Evolutionary conservation across 2,113 vertebrate species (phyloP).

Genomic region (Lasiurus borealis): DNA sequence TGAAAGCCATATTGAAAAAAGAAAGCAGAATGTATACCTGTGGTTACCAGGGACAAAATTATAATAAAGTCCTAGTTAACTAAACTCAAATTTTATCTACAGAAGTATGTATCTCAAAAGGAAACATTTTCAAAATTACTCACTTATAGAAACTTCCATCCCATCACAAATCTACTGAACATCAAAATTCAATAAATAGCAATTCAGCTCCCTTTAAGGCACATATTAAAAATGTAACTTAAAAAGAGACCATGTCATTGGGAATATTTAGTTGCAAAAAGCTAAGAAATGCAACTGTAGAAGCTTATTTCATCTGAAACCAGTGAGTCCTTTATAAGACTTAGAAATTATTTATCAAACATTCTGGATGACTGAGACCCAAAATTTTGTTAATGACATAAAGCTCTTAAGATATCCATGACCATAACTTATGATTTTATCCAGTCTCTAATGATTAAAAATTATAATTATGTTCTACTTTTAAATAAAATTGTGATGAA

Average conservation of each 20-base stretch:
- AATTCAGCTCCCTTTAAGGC: not conserved
- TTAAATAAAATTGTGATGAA: not conserved
- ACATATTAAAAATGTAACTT: conserved; percentile 11
- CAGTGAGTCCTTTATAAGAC: not conserved
- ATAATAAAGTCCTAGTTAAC: not conserved
- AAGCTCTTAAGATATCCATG: not conserved
- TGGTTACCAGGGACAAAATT: not conserved
- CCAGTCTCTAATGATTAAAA: not conserved
- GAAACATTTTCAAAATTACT: not conserved
- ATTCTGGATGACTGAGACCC: not conserved
- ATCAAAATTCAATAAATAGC: not conserved
- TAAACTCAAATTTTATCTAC: not conserved
- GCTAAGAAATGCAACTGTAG: not conserved
- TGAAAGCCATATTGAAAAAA: not conserved
- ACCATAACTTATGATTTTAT: not conserved
- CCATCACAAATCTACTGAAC: not conserved
- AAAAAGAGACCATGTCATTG: not conserved
- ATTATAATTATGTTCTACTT: not conserved
- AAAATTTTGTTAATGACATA: not conserved
- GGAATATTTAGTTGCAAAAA: not conserved
- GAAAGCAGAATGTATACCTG: not conserved
- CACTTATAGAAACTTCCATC: not conserved
- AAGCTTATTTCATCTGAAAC: not conserved
- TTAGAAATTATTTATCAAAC: not conserved
- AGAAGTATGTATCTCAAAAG: not conserved